A percentile compares a stretch with the other conserved stretches of the same genome.
These are phyloP conservation scores for Brachionus asplanchnoidis DNA, from an alignment of 1,140 invertebrate genomes.

Conservation along the genomic window DNA sequence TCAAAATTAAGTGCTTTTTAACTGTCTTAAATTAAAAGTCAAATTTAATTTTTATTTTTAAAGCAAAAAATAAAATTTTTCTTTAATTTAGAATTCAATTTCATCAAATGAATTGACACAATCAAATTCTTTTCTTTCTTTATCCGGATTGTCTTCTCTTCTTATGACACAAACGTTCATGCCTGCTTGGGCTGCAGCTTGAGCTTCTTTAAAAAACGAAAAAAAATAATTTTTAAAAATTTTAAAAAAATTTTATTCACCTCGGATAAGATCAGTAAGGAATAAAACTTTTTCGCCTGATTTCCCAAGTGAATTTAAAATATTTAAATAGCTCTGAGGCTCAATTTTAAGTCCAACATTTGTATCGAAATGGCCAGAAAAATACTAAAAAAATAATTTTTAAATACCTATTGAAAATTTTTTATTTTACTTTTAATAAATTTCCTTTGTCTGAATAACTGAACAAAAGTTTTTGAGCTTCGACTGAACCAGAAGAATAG, in stretches of 20 bases:
- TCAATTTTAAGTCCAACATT: conserved; percentile 73
- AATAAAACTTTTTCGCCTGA: conserved; percentile 15
- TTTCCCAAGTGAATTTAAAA: not conserved
- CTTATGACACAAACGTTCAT: not conserved
- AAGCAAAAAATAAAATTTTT: not conserved
- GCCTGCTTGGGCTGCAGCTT: conserved; percentile 15
- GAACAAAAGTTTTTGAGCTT: conserved; percentile 83
- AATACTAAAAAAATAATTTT: conserved; percentile 56
- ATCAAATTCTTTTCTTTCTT: not conserved
- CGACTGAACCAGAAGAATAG: conserved; percentile 84
- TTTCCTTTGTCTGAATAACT: conserved; percentile 70
- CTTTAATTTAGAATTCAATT: conserved; percentile 12
- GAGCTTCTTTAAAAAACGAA: not conserved
- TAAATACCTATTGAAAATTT: no score
- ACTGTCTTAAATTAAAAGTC: not conserved
- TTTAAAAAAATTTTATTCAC: not conserved
- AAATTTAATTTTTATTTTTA: not conserved
- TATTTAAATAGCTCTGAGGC: conserved; percentile 63
- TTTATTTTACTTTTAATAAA: conserved; percentile 62
- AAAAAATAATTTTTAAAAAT: not conserved
- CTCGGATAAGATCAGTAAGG: conserved; percentile 20
- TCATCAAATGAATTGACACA: not conserved
- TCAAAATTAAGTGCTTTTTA: not conserved
- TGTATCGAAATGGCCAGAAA: conserved; percentile 80
- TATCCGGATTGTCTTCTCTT: conserved; percentile 30